Base-by-base conservation (phyloP, 2,797 vertebrate species). In the Meda fulgida region DNA sequence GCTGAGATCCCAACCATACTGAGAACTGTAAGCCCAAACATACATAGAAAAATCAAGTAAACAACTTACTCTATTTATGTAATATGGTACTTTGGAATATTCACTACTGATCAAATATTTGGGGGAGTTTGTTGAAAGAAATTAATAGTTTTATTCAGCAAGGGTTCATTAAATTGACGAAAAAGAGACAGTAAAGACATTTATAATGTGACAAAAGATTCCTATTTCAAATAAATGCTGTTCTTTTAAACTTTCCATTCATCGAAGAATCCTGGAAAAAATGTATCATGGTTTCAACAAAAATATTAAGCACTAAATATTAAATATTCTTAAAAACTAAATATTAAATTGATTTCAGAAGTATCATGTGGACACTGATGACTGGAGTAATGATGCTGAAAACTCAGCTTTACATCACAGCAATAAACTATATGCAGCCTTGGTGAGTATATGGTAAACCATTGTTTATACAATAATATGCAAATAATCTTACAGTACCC, bases 1-100 rank as follows among this genome's bases (percentile, higher is more conserved):
- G 11, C 97, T 97, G 0, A 94, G 92, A 81, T 96, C 94, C 96
- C 96, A 96, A 0, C 93, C 94, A 0, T 95, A 96, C 85, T 93
- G 96, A 85, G 95, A 96, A 72, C 97, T 97, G 86, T 13, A 71
- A 88, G 81, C 34, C 75, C 36, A 76, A 40, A 86, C 6, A 72
- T 21, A 36, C 85, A 86, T 3, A 86, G 23, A 88, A 1, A 87
- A 21, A 84, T 23, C 10, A 73, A n/a, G 66, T 55, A 36, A 29
- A 87, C 21, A 58, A 58, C 19, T 21, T 34, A 34, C 26, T 31
- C n/a, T 19, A 18, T 14, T 72, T 36, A 67, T 71, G 38, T 38
- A 71, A 14, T 53, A 21, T 23, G 18, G 7, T 53, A 51, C 19
- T 23, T 75, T 53, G 26, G 58, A 63, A 19, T 9, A 77, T 40